phyloP scores from a whole-genome alignment of 2,888 invertebrate genomes.

The Archips crataeganus region DNA sequence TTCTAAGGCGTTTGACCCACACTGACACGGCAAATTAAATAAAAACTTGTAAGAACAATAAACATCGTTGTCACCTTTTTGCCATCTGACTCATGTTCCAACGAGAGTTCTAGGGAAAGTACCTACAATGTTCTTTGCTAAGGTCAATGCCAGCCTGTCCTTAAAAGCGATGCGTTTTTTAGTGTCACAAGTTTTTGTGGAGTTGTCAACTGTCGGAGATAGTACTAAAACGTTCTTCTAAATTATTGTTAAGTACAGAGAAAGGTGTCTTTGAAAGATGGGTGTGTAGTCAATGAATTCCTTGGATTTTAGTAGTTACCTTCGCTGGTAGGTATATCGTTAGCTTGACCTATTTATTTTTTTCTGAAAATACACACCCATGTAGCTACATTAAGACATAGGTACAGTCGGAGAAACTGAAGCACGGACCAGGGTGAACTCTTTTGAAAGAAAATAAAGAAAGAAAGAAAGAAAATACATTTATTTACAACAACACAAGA shows the following conservation, averaged over 20 bases:
- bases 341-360: too few species aligned
- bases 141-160: constrained; percentile 37
- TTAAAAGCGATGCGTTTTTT: constrained; percentile 25
- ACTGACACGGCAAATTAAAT: too few species aligned
- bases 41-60: not conserved
- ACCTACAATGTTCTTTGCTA: constrained; percentile 20
- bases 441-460: too few species aligned
- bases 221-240: not conserved
- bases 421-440: too few species aligned
- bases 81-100: constrained; percentile 27
- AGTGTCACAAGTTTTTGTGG: constrained; percentile 2
- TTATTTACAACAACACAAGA: too few species aligned
- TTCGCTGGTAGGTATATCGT: too few species aligned
- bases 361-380: too few species aligned
- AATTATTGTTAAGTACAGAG: not conserved
- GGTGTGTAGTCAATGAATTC: not conserved
- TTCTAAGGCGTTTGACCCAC: too few species aligned
- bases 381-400: too few species aligned
- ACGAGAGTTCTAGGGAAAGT: constrained; percentile 42
- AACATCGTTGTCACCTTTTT: constrained; percentile 34
- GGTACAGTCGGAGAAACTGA: too few species aligned
- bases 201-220: not conserved
- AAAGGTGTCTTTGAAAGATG: not conserved
- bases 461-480: too few species aligned
- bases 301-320: too few species aligned